These are phyloP conservation scores for Umimayanthus chanpuru DNA, from an alignment of 92 coral and sea anemone genomes.

Conservation along the genomic window DNA sequence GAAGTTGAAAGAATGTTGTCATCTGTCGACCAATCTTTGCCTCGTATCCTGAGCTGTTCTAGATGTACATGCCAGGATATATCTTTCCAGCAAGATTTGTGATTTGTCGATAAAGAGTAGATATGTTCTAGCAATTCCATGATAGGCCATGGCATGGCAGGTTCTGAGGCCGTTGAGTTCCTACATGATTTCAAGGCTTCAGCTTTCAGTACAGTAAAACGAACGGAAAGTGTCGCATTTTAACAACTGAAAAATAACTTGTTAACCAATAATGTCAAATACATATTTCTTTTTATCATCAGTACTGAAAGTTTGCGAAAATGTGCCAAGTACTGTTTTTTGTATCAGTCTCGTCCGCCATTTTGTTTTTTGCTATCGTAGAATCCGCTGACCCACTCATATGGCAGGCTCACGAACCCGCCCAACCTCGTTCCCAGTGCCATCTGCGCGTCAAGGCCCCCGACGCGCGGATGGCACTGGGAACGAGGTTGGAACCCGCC, in stretches of 20 bases:
- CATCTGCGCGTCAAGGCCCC: no score
- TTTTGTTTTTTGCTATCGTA: slow-evolving; percentile 40
- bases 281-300: neutral
- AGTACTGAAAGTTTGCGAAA: neutral
- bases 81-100: slow-evolving; percentile 50
- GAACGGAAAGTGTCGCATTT: neutral
- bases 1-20: neutral
- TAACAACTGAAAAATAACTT: neutral
- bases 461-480: no score
- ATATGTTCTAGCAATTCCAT: slow-evolving; percentile 60
- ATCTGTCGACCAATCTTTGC: neutral
- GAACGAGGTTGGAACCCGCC: no score
- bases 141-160: neutral
- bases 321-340: no score
- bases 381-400: slow-evolving; percentile 16
- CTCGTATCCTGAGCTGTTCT: slow-evolving; percentile 9
- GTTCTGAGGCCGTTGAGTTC: no score
- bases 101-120: slow-evolving; percentile 42
- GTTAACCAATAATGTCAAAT: neutral
- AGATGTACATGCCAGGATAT: slow-evolving; percentile 6
- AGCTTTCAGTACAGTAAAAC: neutral
- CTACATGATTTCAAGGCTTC: no score
- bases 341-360: slow-evolving; percentile 41
- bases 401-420: slow-evolving; percentile 39
- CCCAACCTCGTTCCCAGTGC: no score